These are phyloP conservation scores for Aphaenogaster rudis DNA, from an alignment of 1,140 invertebrate species.

Conservation along the genomic window DNA sequence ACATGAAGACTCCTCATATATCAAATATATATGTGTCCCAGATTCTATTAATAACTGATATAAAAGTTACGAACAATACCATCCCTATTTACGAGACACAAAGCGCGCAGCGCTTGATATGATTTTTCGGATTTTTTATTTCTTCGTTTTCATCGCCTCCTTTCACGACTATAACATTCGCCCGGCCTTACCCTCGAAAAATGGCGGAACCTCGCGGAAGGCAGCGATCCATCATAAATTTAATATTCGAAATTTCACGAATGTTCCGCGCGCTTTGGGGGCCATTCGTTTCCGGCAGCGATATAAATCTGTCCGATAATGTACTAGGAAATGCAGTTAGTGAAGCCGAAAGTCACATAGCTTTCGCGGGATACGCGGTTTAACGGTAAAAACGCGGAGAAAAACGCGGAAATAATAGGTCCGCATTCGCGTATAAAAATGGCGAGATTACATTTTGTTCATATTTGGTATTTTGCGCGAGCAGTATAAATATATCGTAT, in stretches of 20 bases:
- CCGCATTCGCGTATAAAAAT: conserved; percentile 18
- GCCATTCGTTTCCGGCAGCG: conserved; percentile 73
- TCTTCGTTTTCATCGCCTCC: conserved; percentile 44
- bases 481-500: conserved; percentile 52
- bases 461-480: conserved; percentile 56
- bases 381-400: conserved; percentile 7
- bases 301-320: conserved; percentile 78
- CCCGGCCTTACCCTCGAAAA: conserved; percentile 55
- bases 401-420: conserved; percentile 29
- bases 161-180: conserved; percentile 61
- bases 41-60: neutral
- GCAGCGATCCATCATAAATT: conserved; percentile 83
- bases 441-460: conserved; percentile 45
- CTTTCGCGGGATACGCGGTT: conserved; percentile 45
- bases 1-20: neutral
- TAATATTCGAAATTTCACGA: conserved; percentile 83
- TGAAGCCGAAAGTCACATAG: conserved; percentile 66
- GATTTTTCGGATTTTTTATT: conserved; percentile 67
- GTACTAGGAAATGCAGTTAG: conserved; percentile 71
- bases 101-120: conserved; percentile 53
- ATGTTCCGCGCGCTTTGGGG: conserved; percentile 72
- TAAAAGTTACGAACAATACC: neutral
- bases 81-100: neutral
- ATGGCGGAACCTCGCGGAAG: conserved; percentile 69
- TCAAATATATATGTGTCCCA: neutral